These are phyloP conservation scores for Drosophila birchii DNA, from an alignment of 2,888 invertebrate genomes.

Conservation along the genomic window DNA sequence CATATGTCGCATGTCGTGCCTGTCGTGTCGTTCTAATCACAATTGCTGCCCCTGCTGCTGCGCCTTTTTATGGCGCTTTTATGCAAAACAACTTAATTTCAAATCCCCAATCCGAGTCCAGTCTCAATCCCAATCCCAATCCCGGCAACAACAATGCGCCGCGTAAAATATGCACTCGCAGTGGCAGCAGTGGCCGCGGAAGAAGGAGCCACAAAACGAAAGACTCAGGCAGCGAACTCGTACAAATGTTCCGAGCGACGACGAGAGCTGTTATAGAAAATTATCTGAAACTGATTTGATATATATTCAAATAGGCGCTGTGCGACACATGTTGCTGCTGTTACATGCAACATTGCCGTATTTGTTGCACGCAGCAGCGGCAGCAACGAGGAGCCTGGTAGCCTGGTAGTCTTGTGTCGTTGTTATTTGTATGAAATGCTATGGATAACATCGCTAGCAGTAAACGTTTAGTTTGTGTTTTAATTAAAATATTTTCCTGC, in stretches of 20 bases:
- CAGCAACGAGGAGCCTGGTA: conserved; percentile 35
- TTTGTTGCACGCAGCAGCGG: conserved; percentile 45
- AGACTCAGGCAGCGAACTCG: conserved; percentile 72
- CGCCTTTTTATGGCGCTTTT: conserved; percentile 81
- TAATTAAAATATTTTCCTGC: conserved; percentile 77
- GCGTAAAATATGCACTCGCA: conserved; percentile 75
- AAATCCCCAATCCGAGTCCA: conserved; percentile 42
- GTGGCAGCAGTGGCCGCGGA: conserved; percentile 16
- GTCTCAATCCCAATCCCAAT: conserved; percentile 41
- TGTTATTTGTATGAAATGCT: conserved; percentile 57
- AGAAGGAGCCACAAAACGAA: conserved; percentile 54
- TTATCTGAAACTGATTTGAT: conserved; percentile 79
- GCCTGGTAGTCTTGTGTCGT: conserved; percentile 46
- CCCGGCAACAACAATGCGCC: conserved; percentile 61
- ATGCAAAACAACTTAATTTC: conserved; percentile 82
- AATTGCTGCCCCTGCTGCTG: conserved; percentile 65
- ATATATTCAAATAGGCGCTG: conserved; percentile 79
- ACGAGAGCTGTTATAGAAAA: conserved; percentile 75
- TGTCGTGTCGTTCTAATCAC: conserved; percentile 81
- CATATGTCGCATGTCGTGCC: conserved; percentile 80
- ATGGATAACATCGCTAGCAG: conserved; percentile 74
- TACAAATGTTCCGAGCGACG: conserved; percentile 64
- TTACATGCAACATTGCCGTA: conserved; percentile 57
- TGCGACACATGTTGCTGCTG: conserved; percentile 75
- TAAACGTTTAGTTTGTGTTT: conserved; percentile 78